Percentiles rank a stretch among this genome's conserved stretches.
Conservation (phyloP, 2,888 invertebrate genomes). For the Sthenelais limicola region DNA sequence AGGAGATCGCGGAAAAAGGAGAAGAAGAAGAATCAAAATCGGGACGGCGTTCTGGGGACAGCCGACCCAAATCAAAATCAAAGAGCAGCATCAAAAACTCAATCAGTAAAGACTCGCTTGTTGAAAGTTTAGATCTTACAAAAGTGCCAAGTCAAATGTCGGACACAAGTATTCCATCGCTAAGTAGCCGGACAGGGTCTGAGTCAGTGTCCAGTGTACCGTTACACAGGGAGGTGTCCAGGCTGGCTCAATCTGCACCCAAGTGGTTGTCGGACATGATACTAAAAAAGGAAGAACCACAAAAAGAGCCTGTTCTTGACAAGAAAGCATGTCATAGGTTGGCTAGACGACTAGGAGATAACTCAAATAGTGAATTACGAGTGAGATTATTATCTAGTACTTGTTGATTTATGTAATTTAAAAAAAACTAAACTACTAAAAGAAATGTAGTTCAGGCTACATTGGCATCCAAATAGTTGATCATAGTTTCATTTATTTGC, state of each 20-base stretch:
- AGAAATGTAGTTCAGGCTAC: too few relatives aligned
- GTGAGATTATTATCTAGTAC: neutral
- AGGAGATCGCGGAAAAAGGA: conserved; percentile 21
- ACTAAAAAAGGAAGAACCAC: neutral
- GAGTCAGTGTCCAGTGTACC: conserved; percentile 12
- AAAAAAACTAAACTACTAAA: too few relatives aligned
- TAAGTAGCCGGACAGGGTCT: conserved; percentile 14
- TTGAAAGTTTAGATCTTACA: conserved; percentile 5
- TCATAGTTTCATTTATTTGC: too few relatives aligned
- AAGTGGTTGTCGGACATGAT: conserved; percentile 10
- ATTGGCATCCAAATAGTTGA: too few relatives aligned
- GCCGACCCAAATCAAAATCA: neutral
- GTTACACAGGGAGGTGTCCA: conserved; percentile 8
- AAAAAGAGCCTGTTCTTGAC: neutral
- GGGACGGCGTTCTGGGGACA: neutral
- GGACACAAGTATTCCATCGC: neutral
- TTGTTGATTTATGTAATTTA: too few relatives aligned
- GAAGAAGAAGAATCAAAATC: conserved; percentile 4
- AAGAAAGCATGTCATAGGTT: conserved; percentile 1
- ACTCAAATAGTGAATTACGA: conserved; percentile 8
- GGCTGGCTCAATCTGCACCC: conserved; percentile 5
- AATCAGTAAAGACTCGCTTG: too few relatives aligned
- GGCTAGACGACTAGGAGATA: neutral
- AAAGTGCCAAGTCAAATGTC: neutral
- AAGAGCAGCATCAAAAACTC: neutral